Base-by-base conservation (phyloP, 37 sponge, comb jelly and placozoan species). In the Ianthella basta region DNA sequence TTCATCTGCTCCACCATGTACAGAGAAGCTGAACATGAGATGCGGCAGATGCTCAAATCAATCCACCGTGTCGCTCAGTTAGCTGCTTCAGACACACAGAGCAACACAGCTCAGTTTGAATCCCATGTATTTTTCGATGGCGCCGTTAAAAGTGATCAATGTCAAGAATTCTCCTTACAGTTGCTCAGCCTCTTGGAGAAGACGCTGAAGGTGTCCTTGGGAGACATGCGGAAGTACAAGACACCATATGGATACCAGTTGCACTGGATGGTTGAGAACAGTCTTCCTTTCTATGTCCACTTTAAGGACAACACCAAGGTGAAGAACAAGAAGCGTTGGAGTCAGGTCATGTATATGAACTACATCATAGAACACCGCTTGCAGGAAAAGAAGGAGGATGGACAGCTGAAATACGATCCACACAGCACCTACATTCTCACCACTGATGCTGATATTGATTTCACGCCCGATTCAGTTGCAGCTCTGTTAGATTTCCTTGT, bases 281-380 rank as follows among this genome's bases (percentile, higher is more conserved):
- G 41, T 20, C 85, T 96, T 83, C 88, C 87, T 13, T 93, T 96
- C 70, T 66, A 41, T 19, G 44, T 96, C 27, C 96, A 96, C 59
- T 83, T 93, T 61, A 95, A 95, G 81, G 93, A 95, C 69, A 86
- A 86, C 54, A 59, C 54, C 29, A 86, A 87, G 78, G 89, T 93
- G 20, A 93, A 87, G 73, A 88, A 91, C 70, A 96, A 96, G 87
- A 96, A 93, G 80, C 40, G 94, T 41, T 96, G 94, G 94, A 91
- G 92, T 55, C 97, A 96, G 70, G 97, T 96, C 29, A 96, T 96
- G 97, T 96, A 96, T 82, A 96, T 96, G 97, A 92, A 88, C 73
- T 96, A 93, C 84, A 74, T 93, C 37, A 37, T 93, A 27, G 83
- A 92, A 38, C 63, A 88, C 56, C 75, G 94, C 23, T 84, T 93